Evolutionary conservation across 1,140 invertebrate species (phyloP).

Genomic region (Drosophila bocqueti): DNA sequence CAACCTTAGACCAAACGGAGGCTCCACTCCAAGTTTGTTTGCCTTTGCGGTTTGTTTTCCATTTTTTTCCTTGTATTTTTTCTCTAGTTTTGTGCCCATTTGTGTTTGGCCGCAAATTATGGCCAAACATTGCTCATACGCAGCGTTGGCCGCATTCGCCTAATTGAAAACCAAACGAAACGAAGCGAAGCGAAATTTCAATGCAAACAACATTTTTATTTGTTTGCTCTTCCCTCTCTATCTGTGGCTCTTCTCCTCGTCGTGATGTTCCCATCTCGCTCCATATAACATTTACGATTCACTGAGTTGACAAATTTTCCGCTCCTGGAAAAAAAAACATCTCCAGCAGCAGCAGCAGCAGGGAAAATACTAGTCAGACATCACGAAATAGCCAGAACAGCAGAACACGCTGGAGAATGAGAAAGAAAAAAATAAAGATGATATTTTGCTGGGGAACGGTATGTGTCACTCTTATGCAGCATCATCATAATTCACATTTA

Average conservation of each 20-base stretch:
- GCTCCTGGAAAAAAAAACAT: conserved; percentile 6
- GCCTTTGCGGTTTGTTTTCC: background rate
- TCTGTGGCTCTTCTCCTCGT: conserved; percentile 2
- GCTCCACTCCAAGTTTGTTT: conserved; percentile 3
- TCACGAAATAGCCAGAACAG: conserved; percentile 51
- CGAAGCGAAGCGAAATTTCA: conserved; percentile 51
- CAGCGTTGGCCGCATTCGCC: conserved; percentile 44
- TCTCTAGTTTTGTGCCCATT: background rate
- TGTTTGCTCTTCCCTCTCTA: conserved; percentile 28
- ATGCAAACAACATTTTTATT: conserved; percentile 67
- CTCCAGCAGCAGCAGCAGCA: conserved; percentile 19
- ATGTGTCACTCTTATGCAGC: conserved; percentile 68
- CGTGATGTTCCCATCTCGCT: conserved; percentile 51
- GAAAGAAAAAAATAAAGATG: conserved; percentile 38
- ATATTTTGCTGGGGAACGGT: conserved; percentile 49
- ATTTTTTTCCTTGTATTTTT: conserved; percentile 5
- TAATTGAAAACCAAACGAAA: conserved; percentile 73
- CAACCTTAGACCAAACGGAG: conserved; percentile 55
- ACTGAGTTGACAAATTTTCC: conserved; percentile 75
- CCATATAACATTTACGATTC: conserved; percentile 74
- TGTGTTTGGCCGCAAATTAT: conserved; percentile 46
- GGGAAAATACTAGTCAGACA: conserved; percentile 47
- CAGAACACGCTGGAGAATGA: conserved; percentile 28
- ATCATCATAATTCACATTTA: conserved; percentile 75
- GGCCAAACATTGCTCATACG: conserved; percentile 67